Percentiles rank a stretch among this genome's conserved stretches.
Conservation (phyloP, 2,888 invertebrate genomes). For the Sepiola atlantica region DNA sequence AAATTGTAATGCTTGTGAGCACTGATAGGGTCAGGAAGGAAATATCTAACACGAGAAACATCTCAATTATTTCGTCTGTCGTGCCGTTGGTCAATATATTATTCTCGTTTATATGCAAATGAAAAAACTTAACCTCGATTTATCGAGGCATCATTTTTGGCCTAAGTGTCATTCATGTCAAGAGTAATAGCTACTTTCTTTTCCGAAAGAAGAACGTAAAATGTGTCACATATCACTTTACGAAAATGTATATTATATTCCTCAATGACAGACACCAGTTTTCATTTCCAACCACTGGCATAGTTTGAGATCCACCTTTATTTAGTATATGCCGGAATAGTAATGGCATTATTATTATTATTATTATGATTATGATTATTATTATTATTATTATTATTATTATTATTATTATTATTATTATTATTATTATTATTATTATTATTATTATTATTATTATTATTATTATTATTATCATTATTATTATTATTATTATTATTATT, state of each 20-base stretch:
- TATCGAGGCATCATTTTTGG: neutral
- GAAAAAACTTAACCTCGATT: neutral
- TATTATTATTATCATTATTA: too few species aligned
- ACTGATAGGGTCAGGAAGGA: neutral
- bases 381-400: too few species aligned
- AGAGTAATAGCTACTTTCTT: neutral
- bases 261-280: neutral
- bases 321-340: neutral
- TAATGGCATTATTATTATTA: too few species aligned
- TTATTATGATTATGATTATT: too few species aligned
- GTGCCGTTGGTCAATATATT: neutral
- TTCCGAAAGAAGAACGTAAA: neutral
- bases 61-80: neutral
- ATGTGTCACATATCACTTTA: neutral
- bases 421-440: too few species aligned
- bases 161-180: neutral
- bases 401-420: too few species aligned
- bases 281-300: neutral
- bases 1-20: neutral
- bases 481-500: too few species aligned
- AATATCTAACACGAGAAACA: neutral
- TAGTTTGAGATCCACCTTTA: neutral
- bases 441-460: too few species aligned
- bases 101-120: neutral
- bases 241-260: neutral